Base-by-base conservation (phyloP, 2,797 vertebrate species). In the Melanotaenia maccullochi region DNA sequence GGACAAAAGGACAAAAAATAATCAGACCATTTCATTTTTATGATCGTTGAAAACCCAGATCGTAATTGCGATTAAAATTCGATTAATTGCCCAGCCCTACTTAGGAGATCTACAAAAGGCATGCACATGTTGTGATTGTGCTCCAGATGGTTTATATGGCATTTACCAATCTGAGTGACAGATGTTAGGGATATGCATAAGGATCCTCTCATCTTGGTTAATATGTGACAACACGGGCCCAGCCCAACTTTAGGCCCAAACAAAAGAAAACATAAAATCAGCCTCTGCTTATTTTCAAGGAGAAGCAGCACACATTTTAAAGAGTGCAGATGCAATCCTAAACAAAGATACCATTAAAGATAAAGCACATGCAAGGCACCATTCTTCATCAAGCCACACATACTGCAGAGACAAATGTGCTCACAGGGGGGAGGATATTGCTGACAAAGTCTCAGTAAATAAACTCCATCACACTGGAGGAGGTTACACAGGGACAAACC, bases 391-490 rank as follows among this genome's bases (percentile, higher is more conserved):
- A 68, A 56, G 30, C 65, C 51, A 59, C 52, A 71, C 61, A 69
- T 7, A 14, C 38, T 40, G 18, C n/a, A 47, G 9, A 40, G 11
- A 70, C 22, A 52, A 28, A 68, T 73, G 66, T 40, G 30, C 67
- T 64, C 68, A 67, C 57, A 83, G 3, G 24, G 16, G 35, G 38
- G 73, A 83, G 30, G 66, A 78, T 74, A 71, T 52, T 77, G 81
- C 63, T 85, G 73, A 81, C 85, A 71, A 76, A 71, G 82, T 66
- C 73, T 76, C 52, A 49, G 79, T 81, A 84, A 90, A 89, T 80
- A 82, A 67, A 38, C 65, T 88, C 63, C 64, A 71, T 84, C 82
- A 85, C 55, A 35, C 54, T 67, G 56, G 32, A 56, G 69, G 72
- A 86, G 85, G 88, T 85, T 80, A 84, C 47, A 28, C 42, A 18